phyloP scores from a whole-genome alignment of 2,888 invertebrate genomes.

The Synergus gifuensis region DNA sequence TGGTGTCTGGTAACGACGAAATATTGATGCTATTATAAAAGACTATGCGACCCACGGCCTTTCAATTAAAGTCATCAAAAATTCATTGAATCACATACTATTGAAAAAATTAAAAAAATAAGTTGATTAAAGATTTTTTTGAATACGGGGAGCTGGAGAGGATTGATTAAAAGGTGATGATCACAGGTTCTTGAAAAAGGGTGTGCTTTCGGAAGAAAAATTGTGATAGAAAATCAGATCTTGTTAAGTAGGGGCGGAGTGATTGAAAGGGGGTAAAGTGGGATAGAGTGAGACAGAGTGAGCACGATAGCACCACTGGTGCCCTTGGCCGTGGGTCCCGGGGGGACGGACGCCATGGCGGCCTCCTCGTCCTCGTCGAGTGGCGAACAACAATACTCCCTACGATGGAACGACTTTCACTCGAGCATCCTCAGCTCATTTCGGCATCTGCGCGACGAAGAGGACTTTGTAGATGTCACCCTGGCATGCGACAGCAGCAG shows the following conservation, averaged over 20 bases:
- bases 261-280: constrained; percentile 49
- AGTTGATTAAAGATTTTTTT: neutral
- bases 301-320: constrained; percentile 78
- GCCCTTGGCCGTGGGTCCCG: constrained; percentile 78
- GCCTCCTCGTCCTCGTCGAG: constrained; percentile 76
- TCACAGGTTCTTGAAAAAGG: neutral
- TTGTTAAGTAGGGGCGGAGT: constrained; percentile 50
- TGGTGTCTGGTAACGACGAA: neutral
- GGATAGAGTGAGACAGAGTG: constrained; percentile 67
- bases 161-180: neutral
- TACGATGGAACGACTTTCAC: constrained; percentile 97
- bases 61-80: neutral
- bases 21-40: neutral
- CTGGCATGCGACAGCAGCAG: constrained; percentile 94
- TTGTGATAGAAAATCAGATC: constrained; percentile 6
- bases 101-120: neutral
- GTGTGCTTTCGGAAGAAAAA: neutral
- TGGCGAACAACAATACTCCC: constrained; percentile 92
- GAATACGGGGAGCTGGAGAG: neutral
- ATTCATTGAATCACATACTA: neutral
- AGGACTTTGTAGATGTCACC: constrained; percentile 96
- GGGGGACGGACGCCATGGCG: constrained; percentile 77
- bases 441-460: constrained; percentile 91
- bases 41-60: neutral
- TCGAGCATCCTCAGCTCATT: constrained; percentile 94